Conservation (phyloP, 2,888 invertebrate genomes). For the Melanostoma scalare region DNA sequence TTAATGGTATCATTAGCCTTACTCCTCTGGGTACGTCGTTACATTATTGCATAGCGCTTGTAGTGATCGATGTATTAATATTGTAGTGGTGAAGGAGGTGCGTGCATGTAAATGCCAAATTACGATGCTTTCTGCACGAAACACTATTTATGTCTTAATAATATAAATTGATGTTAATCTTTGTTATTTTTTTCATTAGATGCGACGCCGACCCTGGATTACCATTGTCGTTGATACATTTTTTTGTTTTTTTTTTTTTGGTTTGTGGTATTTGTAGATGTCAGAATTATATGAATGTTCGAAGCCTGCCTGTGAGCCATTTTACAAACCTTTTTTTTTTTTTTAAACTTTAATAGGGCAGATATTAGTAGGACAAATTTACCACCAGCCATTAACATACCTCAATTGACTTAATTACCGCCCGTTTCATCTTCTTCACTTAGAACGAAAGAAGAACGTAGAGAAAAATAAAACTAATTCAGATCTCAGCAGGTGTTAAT, state of each 20-base stretch:
- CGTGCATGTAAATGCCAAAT: slow-evolving; percentile 76
- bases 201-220: slow-evolving; percentile 18
- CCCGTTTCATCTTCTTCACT: not conserved
- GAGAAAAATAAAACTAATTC: slow-evolving; percentile 41
- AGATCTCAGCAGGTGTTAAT: slow-evolving; percentile 65
- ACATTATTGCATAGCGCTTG: slow-evolving; percentile 68
- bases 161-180: slow-evolving; percentile 74
- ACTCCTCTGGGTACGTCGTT: slow-evolving; percentile 68
- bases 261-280: not conserved
- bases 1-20: slow-evolving; percentile 71
- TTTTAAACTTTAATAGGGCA: not conserved
- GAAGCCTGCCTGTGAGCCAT: not conserved
- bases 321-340: slow-evolving; percentile 13
- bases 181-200: slow-evolving; percentile 46
- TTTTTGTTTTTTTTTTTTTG: slow-evolving; percentile 1
- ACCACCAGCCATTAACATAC: slow-evolving; percentile 57
- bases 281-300: not conserved
- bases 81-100: slow-evolving; percentile 72
- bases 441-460: not conserved
- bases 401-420: slow-evolving; percentile 67
- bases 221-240: slow-evolving; percentile 41
- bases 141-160: slow-evolving; percentile 77
- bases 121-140: slow-evolving; percentile 76
- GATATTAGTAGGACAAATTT: slow-evolving; percentile 58
- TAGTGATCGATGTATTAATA: slow-evolving; percentile 71